Evolutionary conservation across 2,113 vertebrate genomes (phyloP).

Genomic region (Python bivittatus): DNA sequence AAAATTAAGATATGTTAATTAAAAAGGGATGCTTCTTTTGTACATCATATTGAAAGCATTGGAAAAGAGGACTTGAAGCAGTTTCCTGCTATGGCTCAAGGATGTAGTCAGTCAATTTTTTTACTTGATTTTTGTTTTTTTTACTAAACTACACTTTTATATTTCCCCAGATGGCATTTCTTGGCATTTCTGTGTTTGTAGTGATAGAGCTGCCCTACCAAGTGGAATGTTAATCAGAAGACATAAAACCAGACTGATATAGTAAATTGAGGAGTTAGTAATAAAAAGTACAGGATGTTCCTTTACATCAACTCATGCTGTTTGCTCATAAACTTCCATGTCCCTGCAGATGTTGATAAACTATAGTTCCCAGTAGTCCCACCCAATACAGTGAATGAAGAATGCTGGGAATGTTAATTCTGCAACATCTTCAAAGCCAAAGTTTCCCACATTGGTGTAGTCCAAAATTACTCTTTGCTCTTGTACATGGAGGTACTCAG

Average conservation of each 20-base stretch:
- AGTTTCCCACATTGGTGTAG: neutral
- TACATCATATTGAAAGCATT: neutral
- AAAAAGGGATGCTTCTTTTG: neutral
- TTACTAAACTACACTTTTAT: neutral
- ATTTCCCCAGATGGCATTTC: neutral
- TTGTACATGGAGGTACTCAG: neutral
- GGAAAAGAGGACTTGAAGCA: neutral
- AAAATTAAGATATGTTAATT: neutral
- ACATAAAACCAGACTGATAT: neutral
- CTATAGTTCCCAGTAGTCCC: neutral
- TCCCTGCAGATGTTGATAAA: neutral
- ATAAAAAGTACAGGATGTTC: neutral
- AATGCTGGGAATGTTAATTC: neutral
- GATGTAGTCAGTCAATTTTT: neutral
- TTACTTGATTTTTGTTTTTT: neutral
- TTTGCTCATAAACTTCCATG: neutral
- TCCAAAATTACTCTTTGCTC: neutral
- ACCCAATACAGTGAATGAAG: neutral
- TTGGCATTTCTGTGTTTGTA: neutral
- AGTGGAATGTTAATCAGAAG: neutral
- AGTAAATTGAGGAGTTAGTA: neutral
- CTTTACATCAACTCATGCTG: neutral
- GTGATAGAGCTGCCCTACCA: neutral
- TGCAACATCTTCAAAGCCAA: neutral
- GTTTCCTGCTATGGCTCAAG: neutral